A percentile compares a stretch with the other conserved stretches of the same genome.
Conservation (phyloP, 1,140 invertebrate species). For the Augochlora pura region DNA sequence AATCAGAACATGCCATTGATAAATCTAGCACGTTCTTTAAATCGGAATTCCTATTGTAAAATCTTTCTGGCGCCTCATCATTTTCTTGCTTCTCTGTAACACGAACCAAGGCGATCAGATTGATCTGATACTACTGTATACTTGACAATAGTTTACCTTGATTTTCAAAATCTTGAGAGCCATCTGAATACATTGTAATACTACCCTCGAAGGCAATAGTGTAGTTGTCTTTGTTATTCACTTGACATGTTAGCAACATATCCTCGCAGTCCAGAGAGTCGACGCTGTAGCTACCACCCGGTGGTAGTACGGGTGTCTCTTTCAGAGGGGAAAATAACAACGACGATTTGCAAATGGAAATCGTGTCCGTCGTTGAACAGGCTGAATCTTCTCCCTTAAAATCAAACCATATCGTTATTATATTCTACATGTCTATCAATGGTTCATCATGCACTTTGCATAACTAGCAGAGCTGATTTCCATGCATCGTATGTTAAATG, state of each 20-base stretch:
- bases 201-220: slow-evolving; percentile 96
- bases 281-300: slow-evolving; percentile 89
- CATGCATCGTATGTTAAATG: slow-evolving; percentile 35
- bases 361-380: slow-evolving; percentile 87
- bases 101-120: slow-evolving; percentile 14
- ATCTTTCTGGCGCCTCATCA: slow-evolving; percentile 68
- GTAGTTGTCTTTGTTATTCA: slow-evolving; percentile 94
- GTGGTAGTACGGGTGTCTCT: slow-evolving; percentile 86
- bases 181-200: slow-evolving; percentile 91
- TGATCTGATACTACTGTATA: not conserved
- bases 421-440: not conserved
- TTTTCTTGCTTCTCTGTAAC: slow-evolving; percentile 75
- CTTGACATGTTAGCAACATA: slow-evolving; percentile 92
- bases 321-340: slow-evolving; percentile 94
- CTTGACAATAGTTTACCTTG: slow-evolving; percentile 78
- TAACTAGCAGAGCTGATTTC: slow-evolving; percentile 19
- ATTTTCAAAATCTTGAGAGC: slow-evolving; percentile 87
- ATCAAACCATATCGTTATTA: slow-evolving; percentile 34
- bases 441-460: slow-evolving; percentile 25
- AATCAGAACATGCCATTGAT: slow-evolving; percentile 91
- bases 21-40: slow-evolving; percentile 82
- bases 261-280: slow-evolving; percentile 95
- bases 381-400: slow-evolving; percentile 86
- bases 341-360: slow-evolving; percentile 94
- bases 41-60: slow-evolving; percentile 71